Evolutionary conservation across 2,797 vertebrate species (phyloP).

Genomic region (Channa striata): DNA sequence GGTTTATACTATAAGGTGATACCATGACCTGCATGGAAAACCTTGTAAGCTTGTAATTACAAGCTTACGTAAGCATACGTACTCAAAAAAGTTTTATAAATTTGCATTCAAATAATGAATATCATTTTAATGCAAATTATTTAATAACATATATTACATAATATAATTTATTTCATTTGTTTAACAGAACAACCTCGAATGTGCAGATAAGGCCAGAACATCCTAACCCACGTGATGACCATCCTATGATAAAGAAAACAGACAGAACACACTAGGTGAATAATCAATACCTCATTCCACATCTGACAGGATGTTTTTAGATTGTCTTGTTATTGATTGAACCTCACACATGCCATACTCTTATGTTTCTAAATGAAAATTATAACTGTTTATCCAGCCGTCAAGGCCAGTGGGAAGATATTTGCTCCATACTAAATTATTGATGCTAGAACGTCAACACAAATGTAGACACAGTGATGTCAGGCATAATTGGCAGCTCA

Average conservation of each 20-base stretch:
- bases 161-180: no score
- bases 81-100: neutral
- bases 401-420: slow-evolving; percentile 20
- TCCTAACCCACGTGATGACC: neutral
- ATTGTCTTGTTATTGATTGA: slow-evolving; percentile 29
- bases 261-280: neutral
- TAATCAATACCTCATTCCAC: slow-evolving; percentile 38
- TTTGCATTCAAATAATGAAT: neutral
- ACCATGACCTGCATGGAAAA: neutral
- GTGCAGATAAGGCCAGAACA: neutral
- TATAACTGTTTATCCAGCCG: neutral
- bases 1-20: neutral
- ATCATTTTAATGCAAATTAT: no score
- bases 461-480: neutral
- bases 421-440: slow-evolving; percentile 6
- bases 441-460: neutral
- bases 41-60: neutral
- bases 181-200: neutral
- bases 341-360: slow-evolving; percentile 20
- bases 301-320: slow-evolving; percentile 35
- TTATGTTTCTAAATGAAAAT: slow-evolving; percentile 20
- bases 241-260: slow-evolving; percentile 1
- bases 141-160: no score
- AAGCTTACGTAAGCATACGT: neutral
- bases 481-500: no score